Conservation (phyloP, 2,113 vertebrate species). For the Paedocypris sp. region DNA sequence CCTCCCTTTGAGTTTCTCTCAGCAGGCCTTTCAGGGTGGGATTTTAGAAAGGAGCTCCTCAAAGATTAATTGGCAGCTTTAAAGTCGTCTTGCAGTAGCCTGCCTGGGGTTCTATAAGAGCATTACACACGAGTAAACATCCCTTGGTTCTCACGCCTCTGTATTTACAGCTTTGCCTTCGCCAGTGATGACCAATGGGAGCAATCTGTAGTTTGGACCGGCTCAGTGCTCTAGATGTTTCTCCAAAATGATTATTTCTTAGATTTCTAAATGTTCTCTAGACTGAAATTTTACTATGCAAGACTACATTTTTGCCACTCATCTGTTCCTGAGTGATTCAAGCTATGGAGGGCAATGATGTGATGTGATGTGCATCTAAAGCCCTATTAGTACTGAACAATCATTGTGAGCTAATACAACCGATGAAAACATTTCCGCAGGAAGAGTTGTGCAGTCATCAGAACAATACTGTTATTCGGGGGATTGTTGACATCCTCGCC, state of each 20-base stretch:
- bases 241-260: no score
- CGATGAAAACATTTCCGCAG: conserved; percentile 27
- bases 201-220: neutral
- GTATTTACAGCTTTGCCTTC: conserved; percentile 11
- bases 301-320: no score
- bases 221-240: conserved; percentile 11
- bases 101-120: conserved; percentile 15
- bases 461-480: conserved; percentile 26
- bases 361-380: conserved; percentile 28
- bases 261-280: no score
- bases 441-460: conserved; percentile 9
- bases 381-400: conserved; percentile 33
- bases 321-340: no score
- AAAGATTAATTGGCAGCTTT: conserved; percentile 34
- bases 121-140: conserved; percentile 27
- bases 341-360: no score
- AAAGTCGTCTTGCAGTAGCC: conserved; percentile 17
- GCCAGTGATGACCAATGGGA: conserved; percentile 19
- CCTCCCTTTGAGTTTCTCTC: neutral
- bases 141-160: conserved; percentile 6
- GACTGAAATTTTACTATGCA: no score
- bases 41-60: conserved; percentile 20
- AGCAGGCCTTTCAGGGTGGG: conserved; percentile 2
- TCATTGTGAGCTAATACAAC: conserved; percentile 32
- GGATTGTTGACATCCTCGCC: conserved; percentile 26